Conservation (phyloP, 2,797 vertebrate species). For the Notoglanidium macrostoma region DNA sequence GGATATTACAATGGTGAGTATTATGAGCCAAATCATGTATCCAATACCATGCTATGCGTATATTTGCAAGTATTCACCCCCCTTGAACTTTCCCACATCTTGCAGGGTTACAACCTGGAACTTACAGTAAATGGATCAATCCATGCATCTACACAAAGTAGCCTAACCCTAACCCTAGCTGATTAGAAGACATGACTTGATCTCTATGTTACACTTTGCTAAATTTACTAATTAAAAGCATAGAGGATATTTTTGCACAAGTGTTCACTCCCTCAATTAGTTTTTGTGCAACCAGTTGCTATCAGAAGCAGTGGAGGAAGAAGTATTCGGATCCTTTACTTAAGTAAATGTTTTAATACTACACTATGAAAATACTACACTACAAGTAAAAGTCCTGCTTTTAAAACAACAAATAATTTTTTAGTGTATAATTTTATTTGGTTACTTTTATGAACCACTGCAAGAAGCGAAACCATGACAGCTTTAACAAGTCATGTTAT, state of each 20-base stretch:
- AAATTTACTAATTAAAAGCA: background rate
- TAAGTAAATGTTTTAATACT: no score
- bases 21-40: no score
- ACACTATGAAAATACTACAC: no score
- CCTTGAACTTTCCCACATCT: background rate
- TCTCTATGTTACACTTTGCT: background rate
- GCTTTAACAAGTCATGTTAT: no score
- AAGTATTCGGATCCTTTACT: no score
- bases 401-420: no score
- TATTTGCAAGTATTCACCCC: background rate
- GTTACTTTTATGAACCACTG: background rate
- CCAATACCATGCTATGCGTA: background rate
- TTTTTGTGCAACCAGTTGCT: background rate
- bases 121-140: background rate
- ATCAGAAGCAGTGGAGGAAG: background rate
- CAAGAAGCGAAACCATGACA: background rate
- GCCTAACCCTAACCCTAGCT: no score
- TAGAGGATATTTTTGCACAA: background rate
- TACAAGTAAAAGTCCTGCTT: no score
- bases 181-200: background rate
- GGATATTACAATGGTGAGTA: constrained; percentile 54
- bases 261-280: background rate
- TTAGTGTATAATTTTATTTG: background rate
- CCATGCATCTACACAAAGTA: background rate
- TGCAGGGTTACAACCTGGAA: background rate